Evolutionary conservation across 2,888 invertebrate genomes (phyloP).

Genomic region (Watsonalla cultraria): DNA sequence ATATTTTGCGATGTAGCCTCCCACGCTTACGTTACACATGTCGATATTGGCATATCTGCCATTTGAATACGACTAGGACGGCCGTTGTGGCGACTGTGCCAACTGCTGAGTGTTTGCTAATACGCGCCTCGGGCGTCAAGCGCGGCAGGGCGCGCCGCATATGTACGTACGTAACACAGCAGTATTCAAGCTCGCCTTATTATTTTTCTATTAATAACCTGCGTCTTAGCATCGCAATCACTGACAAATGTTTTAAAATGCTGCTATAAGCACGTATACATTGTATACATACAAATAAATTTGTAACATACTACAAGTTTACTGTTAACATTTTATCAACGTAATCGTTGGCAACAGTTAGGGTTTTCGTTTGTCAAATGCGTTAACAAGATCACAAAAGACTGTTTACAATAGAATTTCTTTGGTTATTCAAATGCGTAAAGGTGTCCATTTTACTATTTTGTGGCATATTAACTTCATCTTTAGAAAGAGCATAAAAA

Average conservation of each 20-base stretch:
- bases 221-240: no score
- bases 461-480: slow-evolving; percentile 10
- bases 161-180: slow-evolving; percentile 14
- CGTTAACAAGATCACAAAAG: slow-evolving; percentile 2
- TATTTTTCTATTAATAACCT: background rate
- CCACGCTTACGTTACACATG: slow-evolving; percentile 53
- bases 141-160: slow-evolving; percentile 29
- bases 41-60: slow-evolving; percentile 50
- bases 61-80: slow-evolving; percentile 39
- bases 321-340: no score
- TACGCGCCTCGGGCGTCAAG: slow-evolving; percentile 39
- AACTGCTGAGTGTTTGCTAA: slow-evolving; percentile 41
- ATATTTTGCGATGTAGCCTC: slow-evolving; percentile 58
- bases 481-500: slow-evolving; percentile 21
- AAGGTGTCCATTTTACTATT: background rate
- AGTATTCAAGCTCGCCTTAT: slow-evolving; percentile 12
- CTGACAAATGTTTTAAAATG: no score
- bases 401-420: background rate
- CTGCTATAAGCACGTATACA: no score
- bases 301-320: no score
- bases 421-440: background rate
- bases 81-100: slow-evolving; percentile 15
- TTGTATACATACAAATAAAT: no score
- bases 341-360: background rate
- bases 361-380: background rate